These are phyloP conservation scores for Gymnocephalus cernua DNA, from an alignment of 2,113 vertebrate species.

Conservation along the genomic window DNA sequence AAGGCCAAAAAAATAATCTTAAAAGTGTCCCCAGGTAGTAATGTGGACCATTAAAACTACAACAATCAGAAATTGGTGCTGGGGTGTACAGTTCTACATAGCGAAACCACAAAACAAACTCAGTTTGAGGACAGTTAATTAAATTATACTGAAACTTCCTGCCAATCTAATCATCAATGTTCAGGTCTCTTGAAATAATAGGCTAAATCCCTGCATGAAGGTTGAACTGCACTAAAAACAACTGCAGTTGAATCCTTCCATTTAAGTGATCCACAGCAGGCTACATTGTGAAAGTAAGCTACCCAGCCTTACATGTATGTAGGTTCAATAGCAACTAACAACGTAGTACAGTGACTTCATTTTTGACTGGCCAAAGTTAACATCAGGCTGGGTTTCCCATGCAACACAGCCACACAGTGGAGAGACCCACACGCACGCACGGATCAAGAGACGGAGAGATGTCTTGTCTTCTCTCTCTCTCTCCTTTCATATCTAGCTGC, in stretches of 20 bases:
- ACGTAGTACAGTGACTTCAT: not conserved
- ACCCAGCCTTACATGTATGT: not conserved
- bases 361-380: not conserved
- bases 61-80: not conserved
- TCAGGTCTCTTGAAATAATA: too few species aligned
- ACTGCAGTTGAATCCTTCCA: not conserved
- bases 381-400: not conserved
- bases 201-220: too few species aligned
- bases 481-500: too few species aligned
- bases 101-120: not conserved
- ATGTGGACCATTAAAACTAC: not conserved
- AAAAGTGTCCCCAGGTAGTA: not conserved
- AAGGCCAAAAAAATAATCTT: too few species aligned
- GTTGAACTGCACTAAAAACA: not conserved
- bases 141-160: not conserved
- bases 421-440: not conserved
- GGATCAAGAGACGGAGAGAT: constrained; percentile 10
- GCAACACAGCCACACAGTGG: not conserved
- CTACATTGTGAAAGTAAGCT: not conserved
- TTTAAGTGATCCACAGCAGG: not conserved
- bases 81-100: not conserved
- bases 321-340: not conserved
- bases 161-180: too few species aligned
- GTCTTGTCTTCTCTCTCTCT: too few species aligned
- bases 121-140: not conserved